Base-by-base conservation (phyloP, 2,797 vertebrate genomes). In the Chelon labrosus region DNA sequence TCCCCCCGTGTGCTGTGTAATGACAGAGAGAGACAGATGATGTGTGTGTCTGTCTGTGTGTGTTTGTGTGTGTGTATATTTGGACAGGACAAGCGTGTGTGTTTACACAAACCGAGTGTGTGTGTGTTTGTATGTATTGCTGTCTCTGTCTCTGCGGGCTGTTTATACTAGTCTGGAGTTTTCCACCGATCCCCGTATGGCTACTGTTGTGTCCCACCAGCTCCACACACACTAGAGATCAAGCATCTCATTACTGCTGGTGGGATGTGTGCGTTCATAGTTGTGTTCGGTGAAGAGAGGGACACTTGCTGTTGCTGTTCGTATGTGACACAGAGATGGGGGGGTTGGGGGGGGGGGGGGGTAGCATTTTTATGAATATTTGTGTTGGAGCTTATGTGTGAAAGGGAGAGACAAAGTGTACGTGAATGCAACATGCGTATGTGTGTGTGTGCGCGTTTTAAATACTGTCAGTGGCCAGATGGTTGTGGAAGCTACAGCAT, bases 401-500 rank as follows among this genome's bases (percentile, higher is more conserved):
- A 38, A 38, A 10, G 37, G 37, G 37, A 38, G 5, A 38, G 37
- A 38, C 37, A 38, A 38, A 10, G 42, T 44, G 42, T 44, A 12
- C 7, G 38, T 39, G 38, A 31, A 31, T 31, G 31, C 7, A 31
- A 31, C 31, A 13, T 46, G 17, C 16, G 16, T 46, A 6, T 9
- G 44, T 47, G 17, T 19, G 17, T 17, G 44, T 19, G n/a, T n/a
- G n/a, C n/a, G 44, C 16, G 42, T 17, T 17, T 75, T 57, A 70
- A 57, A 75, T 68, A 16, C 55, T 77, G 75, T 75, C 51, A 70
- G 62, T 46, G 70, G 77, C 71, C 85, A 88, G 84, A 89, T 87
- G 81, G 79, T 74, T 81, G 57, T 53, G 47, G 75, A 80, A 83
- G 62, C 73, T 65, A 79, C 70, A 66, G 73, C 80, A 76, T 85